phyloP scores from a whole-genome alignment of 1,140 invertebrate species.

The Theocolax elegans region DNA sequence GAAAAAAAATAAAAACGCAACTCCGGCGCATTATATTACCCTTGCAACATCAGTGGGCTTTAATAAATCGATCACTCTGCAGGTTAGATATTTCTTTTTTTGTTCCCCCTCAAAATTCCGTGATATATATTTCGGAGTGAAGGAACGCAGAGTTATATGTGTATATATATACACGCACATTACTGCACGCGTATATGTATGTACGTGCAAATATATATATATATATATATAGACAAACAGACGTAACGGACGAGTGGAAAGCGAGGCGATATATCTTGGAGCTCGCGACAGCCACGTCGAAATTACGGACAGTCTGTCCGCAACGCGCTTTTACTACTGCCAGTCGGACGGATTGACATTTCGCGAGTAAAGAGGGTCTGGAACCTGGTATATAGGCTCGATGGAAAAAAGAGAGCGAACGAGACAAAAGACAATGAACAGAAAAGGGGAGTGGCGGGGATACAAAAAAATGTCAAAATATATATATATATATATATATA shows the following conservation, averaged over 20 bases:
- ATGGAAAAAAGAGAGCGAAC: background rate
- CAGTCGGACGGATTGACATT: slow-evolving; percentile 36
- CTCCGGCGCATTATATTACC: slow-evolving; percentile 9
- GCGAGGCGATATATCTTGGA: slow-evolving; percentile 18
- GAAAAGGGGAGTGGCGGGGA: background rate
- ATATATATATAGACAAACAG: background rate
- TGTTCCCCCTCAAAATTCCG: background rate
- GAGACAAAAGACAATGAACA: background rate
- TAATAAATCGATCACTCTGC: slow-evolving; percentile 19
- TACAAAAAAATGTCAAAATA: background rate
- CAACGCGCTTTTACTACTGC: slow-evolving; percentile 41
- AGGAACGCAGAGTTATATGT: too few species aligned
- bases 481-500: too few species aligned
- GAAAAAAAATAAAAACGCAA: slow-evolving; percentile 13
- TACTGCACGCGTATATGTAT: background rate
- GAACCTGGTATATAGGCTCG: background rate
- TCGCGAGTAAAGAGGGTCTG: slow-evolving; percentile 2
- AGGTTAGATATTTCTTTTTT: background rate
- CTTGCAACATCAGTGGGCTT: slow-evolving; percentile 12
- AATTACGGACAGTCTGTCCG: slow-evolving; percentile 35
- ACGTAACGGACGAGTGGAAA: background rate
- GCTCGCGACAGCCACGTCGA: slow-evolving; percentile 22
- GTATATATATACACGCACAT: background rate
- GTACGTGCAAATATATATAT: background rate
- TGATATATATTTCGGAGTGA: too few species aligned